Evolutionary conservation across 2,888 invertebrate genomes (phyloP).

Genomic region (Epicampocera succincta): DNA sequence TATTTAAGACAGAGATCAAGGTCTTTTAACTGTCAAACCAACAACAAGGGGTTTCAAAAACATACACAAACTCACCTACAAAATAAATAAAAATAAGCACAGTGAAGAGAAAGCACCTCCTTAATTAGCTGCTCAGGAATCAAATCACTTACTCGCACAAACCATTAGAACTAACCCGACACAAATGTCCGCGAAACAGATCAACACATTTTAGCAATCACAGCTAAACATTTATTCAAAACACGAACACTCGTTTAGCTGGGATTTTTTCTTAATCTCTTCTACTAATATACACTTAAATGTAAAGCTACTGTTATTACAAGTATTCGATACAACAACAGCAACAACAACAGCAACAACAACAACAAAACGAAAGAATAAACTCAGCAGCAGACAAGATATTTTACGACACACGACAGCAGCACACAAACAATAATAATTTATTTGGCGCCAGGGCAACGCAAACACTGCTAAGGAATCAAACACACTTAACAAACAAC

Average conservation of each 20-base stretch:
- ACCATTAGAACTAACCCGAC: background rate
- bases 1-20: too few species aligned
- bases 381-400: constrained; percentile 6
- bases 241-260: constrained; percentile 34
- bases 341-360: too few species aligned
- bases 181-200: background rate
- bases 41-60: too few species aligned
- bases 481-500: too few species aligned
- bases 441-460: constrained; percentile 39
- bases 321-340: background rate
- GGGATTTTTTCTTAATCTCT: background rate
- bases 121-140: constrained; percentile 51
- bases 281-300: background rate
- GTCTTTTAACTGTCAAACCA: too few species aligned
- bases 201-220: background rate
- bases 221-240: constrained; percentile 19
- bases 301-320: background rate
- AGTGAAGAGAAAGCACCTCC: constrained; percentile 50
- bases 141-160: constrained; percentile 24
- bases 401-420: background rate
- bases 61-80: constrained; percentile 15
- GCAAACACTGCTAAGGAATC: constrained; percentile 47
- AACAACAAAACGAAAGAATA: background rate
- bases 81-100: background rate
- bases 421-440: constrained; percentile 6